Evolutionary conservation across 1,140 invertebrate genomes (phyloP), one percentile per base, ranked within the genome.

Genomic region (Acromyrmex heyeri): DNA sequence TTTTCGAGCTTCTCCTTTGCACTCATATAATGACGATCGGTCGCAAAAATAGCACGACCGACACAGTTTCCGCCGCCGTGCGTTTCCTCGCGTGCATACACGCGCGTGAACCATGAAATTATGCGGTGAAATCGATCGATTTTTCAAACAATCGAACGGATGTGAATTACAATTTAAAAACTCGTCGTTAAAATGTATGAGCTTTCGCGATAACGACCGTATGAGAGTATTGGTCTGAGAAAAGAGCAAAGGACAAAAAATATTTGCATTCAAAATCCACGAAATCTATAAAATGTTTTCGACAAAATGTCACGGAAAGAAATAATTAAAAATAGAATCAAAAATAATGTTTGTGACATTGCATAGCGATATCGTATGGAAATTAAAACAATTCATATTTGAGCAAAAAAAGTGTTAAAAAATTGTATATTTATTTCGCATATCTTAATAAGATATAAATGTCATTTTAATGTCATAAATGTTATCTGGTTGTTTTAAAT

Each of bases 151-250:
- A 86, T 72, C 64, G 73, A 78, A 64, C 44, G 73, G 61, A 12
- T 55, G 62, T 38, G 65, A 27, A 87, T 86, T 86, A 76, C 86
- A 85, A 87, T 87, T 87, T 86, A 57, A 87, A 87, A 87, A 87
- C 0, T 87, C 62, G 64, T 86, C 73, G 83, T 87, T 87, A 78
- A 87, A 87, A 87, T 86, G 83, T 65, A 87, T 87, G 86, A 87
- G 30, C n/a, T 70, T 61, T 53, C 72, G 57, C 50, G 69, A 67
- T 61, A 10, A 44, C n/a, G 44, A 50, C 10, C 16, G 14, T 16
- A 27, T 2, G 50, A 61, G 16, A 61, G 14, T 18, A 24, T 4
- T 3, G 48, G 0, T 53, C 16, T 27, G n/a, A n/a, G 44, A 64
- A 61, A n/a, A 16, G 48, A 53, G 24, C 38, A 38, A 67, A 69